Base-by-base conservation (phyloP, 2,113 vertebrate species). In the Podiceps cristatus region DNA sequence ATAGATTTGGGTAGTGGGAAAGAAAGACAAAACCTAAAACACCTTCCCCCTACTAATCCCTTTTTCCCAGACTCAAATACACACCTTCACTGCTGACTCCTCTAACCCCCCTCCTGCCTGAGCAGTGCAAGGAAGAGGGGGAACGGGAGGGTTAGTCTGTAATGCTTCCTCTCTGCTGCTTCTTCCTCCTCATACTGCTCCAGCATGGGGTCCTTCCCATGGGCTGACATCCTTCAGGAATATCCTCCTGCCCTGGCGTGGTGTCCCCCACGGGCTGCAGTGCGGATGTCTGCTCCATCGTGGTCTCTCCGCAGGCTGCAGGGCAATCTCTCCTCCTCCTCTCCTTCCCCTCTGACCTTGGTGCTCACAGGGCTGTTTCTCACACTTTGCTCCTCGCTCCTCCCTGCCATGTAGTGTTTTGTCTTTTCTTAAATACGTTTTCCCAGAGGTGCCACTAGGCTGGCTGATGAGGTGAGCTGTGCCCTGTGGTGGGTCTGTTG, bases 381-480 rank as follows among this genome's bases (percentile, higher is more conserved):
- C 52, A 71, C 28, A 13, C 17, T 45, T 37, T 25, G 5, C 5
- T 40, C 27, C 58, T 75, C 40, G 11, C 18, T 18, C 31, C 44
- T 42, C 37, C 22, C 12, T 45, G 37, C 19, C 23, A 9, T 16
- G 8, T 17, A 28, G 27, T 20, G 10, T 29, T 45, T 16, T 58
- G 10, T 19, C 22, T 47, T 62, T 80, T 63, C 13, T 37, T 17
- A 20, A 37, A 44, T 2, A 4, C 0, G 0, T 27, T 56, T 35
- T 37, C 10, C 19, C 40, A 40, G 35, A 64, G 45, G 10, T 0
- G 2, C 3, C 19, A 6, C 20, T 18, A 22, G 8, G 15, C 2
- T 80, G 47, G 35, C 25, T 52, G 67, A 6, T 16, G 9, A 17
- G 28, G 15, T 11, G 20, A 71, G 29, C 20, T 16, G 11, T 29